phyloP scores from a whole-genome alignment of 2,797 vertebrate species.

The Pteronotus mesoamericanus region DNA sequence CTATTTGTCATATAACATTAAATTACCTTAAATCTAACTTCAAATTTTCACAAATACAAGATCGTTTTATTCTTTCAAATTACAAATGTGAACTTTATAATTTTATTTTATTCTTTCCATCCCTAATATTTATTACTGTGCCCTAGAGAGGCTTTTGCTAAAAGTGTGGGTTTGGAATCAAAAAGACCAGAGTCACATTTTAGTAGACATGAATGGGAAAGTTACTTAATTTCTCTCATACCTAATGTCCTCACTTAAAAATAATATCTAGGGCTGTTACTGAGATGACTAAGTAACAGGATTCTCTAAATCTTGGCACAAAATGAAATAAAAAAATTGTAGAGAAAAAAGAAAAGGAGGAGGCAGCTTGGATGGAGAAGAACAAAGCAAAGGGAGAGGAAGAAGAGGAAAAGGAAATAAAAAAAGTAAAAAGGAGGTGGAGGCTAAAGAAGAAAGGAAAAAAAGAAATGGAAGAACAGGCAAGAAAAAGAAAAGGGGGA shows the following conservation, averaged over 20 bases:
- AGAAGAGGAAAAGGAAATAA: background rate
- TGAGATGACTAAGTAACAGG: background rate
- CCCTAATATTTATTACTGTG: background rate
- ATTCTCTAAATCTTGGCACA: background rate
- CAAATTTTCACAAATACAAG: background rate
- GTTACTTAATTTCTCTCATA: background rate
- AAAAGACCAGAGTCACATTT: background rate
- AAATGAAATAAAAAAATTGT: background rate
- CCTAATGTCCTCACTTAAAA: slow-evolving; percentile 3
- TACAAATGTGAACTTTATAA: background rate
- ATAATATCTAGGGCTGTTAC: background rate
- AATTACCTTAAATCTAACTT: background rate
- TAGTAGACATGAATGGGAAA: background rate
- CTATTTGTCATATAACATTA: background rate
- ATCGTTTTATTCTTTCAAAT: background rate
- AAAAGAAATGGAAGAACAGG: background rate
- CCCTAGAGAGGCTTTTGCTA: background rate
- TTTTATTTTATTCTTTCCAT: background rate
- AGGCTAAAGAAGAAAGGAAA: background rate
- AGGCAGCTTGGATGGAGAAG: background rate
- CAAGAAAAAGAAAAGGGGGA: background rate
- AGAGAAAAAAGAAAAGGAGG: background rate
- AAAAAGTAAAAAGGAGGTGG: background rate
- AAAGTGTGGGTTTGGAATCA: background rate
- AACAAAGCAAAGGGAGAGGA: background rate